phyloP scores from a whole-genome alignment of 2,888 invertebrate species.

The Acheta domesticus region DNA sequence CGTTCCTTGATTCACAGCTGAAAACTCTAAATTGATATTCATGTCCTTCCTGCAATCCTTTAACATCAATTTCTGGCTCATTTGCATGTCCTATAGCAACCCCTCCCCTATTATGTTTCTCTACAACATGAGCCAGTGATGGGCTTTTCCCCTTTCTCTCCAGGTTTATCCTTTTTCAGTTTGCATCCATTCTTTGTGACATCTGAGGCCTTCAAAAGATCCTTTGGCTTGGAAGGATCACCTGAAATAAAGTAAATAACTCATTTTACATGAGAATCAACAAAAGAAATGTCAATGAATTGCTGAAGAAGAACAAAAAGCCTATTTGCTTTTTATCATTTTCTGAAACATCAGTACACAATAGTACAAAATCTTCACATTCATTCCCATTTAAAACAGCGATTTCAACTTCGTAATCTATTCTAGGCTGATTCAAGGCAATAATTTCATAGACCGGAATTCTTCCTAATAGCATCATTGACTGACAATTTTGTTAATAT shows the following conservation, averaged over 20 bases:
- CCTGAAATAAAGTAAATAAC: constrained; percentile 47
- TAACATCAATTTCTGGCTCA: constrained; percentile 84
- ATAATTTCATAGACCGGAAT: constrained; percentile 87
- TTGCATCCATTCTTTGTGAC: constrained; percentile 88
- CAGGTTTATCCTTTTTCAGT: constrained; percentile 89
- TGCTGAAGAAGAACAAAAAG: neutral
- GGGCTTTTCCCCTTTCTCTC: constrained; percentile 92
- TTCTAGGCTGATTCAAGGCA: constrained; percentile 87
- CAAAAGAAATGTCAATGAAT: neutral
- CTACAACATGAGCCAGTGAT: constrained; percentile 90
- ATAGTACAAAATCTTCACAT: too few relatives aligned
- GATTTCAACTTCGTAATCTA: constrained; percentile 89
- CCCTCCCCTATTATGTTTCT: constrained; percentile 87
- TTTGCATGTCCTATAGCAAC: constrained; percentile 84
- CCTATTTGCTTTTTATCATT: neutral
- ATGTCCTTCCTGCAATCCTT: constrained; percentile 84
- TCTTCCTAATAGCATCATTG: constrained; percentile 71
- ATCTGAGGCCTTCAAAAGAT: constrained; percentile 83
- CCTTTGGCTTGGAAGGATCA: constrained; percentile 81
- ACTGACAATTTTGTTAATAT: constrained; percentile 83
- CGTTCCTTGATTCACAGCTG: constrained; percentile 94
- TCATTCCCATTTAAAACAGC: constrained; percentile 68
- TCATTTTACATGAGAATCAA: too few relatives aligned
- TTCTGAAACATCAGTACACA: neutral
- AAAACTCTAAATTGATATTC: constrained; percentile 92